Conservation (phyloP, 2,113 vertebrate species). For the Clarias gariepinus region DNA sequence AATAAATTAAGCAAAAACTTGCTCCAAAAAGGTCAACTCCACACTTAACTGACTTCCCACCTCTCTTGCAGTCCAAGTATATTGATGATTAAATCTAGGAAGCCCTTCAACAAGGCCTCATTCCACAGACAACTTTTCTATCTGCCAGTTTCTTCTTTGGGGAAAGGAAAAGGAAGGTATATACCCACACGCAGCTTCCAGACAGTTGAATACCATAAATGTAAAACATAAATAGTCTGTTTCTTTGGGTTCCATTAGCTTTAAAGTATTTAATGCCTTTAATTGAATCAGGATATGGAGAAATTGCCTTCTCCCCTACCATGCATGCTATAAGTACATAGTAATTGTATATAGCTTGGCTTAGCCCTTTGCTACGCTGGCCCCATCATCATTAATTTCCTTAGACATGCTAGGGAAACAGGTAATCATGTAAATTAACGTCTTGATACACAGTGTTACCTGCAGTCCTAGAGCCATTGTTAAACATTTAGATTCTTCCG, state of each 20-base stretch:
- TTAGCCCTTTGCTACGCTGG: not conserved
- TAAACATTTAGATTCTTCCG: not conserved
- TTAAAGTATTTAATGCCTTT: not conserved
- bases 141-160: not conserved
- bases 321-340: not conserved
- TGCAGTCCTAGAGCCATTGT: not conserved
- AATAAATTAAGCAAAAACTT: not conserved
- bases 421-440: not conserved
- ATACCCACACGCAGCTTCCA: not conserved
- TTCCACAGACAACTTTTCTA: not conserved
- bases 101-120: constrained; percentile 1
- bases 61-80: not conserved
- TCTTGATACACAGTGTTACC: not conserved
- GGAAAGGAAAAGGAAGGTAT: not conserved
- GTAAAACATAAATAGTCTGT: not conserved
- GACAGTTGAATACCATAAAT: not conserved
- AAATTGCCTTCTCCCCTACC: not conserved
- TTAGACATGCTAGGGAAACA: not conserved
- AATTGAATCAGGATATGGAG: not conserved
- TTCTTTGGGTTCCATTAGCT: not conserved
- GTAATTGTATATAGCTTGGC: not conserved
- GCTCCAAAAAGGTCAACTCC: not conserved
- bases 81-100: not conserved
- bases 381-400: no score
- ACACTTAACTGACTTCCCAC: not conserved